Evolutionary conservation across 2,888 invertebrate species (phyloP).

Genomic region (Theretra japonica): DNA sequence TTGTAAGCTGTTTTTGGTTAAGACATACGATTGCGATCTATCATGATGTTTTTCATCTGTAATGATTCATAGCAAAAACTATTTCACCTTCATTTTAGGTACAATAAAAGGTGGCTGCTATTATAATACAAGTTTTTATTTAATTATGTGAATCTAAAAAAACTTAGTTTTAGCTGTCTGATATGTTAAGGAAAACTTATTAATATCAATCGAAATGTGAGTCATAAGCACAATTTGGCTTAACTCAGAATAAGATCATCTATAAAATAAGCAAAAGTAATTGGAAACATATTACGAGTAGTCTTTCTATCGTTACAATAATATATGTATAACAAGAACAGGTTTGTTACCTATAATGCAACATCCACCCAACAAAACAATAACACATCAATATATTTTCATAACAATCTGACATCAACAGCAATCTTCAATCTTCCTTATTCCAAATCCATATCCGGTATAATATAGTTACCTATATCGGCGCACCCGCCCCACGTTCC

Average conservation of each 20-base stretch:
- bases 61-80: neutral
- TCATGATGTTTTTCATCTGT: constrained; percentile 6
- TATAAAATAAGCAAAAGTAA: too few relatives aligned
- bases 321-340: too few relatives aligned
- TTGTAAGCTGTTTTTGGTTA: neutral
- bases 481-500: constrained; percentile 95
- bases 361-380: too few relatives aligned
- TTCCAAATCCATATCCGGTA: constrained; percentile 23
- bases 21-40: neutral
- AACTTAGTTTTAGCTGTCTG: too few relatives aligned
- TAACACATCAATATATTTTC: too few relatives aligned
- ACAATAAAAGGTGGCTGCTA: neutral
- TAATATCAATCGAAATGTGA: too few relatives aligned
- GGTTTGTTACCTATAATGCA: too few relatives aligned
- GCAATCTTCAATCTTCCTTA: neutral
- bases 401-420: neutral
- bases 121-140: neutral
- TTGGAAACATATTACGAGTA: too few relatives aligned
- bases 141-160: neutral
- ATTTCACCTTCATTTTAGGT: neutral
- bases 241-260: too few relatives aligned
- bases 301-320: too few relatives aligned
- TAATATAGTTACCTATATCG: constrained; percentile 91
- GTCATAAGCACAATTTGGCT: too few relatives aligned
- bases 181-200: too few relatives aligned